Percentiles rank a stretch among this genome's conserved stretches.
Conservation (phyloP, 2,113 vertebrate genomes). For the Brachyhypopomus occidentalis region DNA sequence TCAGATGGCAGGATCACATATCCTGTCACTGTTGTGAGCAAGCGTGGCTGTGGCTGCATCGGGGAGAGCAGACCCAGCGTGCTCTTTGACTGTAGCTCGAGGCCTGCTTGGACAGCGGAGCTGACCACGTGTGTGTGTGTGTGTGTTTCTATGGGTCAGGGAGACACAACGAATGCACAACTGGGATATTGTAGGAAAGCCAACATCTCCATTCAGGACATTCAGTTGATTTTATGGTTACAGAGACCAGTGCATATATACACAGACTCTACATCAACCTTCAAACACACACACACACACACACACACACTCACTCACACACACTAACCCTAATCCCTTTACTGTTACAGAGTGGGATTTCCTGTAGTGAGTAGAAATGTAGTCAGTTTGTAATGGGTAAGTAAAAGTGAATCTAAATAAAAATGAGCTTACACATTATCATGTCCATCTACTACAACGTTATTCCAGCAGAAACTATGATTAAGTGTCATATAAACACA, state of each 20-base stretch:
- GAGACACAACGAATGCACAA: constrained; percentile 36
- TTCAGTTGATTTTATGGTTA: constrained; percentile 36
- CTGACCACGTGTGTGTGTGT: background rate
- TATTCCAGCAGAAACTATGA: background rate
- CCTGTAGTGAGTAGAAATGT: too few species aligned
- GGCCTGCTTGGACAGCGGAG: constrained; percentile 38
- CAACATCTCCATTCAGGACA: constrained; percentile 5
- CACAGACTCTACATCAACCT: background rate
- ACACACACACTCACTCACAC: constrained; percentile 14
- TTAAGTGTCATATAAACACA: background rate
- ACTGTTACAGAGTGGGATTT: background rate
- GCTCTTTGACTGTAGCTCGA: constrained; percentile 34
- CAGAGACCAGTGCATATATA: background rate
- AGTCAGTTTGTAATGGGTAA: too few species aligned
- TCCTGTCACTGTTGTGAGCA: constrained; percentile 46
- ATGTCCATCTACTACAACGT: background rate
- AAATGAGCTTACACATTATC: background rate
- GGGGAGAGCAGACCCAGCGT: constrained; percentile 23
- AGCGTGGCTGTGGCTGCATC: constrained; percentile 38
- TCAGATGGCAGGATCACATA: constrained; percentile 54
- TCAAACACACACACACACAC: constrained; percentile 19
- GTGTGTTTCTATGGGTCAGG: background rate
- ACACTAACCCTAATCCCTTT: background rate
- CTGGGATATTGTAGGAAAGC: constrained; percentile 33
- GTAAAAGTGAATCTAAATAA: too few species aligned